Percentiles rank a stretch among this genome's conserved stretches.
Conservation (phyloP, 2,113 vertebrate genomes). For the Carollia perspicillata region DNA sequence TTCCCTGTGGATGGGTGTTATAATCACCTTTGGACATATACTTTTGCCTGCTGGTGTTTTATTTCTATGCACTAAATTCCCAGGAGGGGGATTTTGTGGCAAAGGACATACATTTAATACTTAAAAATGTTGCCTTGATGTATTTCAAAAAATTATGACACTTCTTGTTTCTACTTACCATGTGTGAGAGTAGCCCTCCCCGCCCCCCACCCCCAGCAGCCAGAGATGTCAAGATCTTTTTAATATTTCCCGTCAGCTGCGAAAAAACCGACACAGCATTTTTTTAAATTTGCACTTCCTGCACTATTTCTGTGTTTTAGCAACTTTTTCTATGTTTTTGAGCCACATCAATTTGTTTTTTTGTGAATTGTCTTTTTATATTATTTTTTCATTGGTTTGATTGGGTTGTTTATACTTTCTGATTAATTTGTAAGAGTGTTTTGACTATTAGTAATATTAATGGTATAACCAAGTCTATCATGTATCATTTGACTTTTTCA, state of each 20-base stretch:
- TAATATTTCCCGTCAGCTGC: neutral
- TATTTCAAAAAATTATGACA: neutral
- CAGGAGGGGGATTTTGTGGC: neutral
- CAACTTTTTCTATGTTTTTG: neutral
- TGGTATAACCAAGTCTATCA: neutral
- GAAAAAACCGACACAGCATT: neutral
- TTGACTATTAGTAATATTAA: neutral
- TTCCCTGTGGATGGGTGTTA: neutral
- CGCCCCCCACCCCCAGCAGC: neutral
- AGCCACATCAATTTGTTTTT: neutral
- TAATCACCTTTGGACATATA: neutral
- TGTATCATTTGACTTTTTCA: neutral
- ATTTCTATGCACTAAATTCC: neutral
- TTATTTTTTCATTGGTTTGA: neutral
- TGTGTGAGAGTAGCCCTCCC: neutral
- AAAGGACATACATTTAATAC: neutral
- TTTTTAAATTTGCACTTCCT: neutral
- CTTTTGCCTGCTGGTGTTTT: neutral
- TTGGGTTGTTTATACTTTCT: neutral
- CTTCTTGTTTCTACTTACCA: neutral
- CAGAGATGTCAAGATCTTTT: neutral
- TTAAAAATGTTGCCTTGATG: neutral
- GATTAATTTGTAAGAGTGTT: neutral
- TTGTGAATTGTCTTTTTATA: neutral
- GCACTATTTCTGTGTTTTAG: neutral